Evolutionary conservation across 2,888 invertebrate genomes (phyloP).

Genomic region (Scaptodrosophila latifasciaeformis): DNA sequence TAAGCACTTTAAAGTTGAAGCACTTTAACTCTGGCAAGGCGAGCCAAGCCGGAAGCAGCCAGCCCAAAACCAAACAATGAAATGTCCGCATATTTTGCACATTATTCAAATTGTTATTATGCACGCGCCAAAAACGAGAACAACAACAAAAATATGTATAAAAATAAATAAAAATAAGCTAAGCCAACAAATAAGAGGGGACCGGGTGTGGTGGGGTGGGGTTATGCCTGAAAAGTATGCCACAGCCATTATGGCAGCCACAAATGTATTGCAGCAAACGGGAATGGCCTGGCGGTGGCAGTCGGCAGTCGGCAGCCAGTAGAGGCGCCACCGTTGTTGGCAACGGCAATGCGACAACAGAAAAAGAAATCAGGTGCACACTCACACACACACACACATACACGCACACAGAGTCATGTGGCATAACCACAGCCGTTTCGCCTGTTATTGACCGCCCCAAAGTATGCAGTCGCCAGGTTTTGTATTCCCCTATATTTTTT

Average conservation of each 20-base stretch:
- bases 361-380: slow-evolving; percentile 6
- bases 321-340: slow-evolving; percentile 8
- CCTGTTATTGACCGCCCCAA: slow-evolving; percentile 19
- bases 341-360: slow-evolving; percentile 45
- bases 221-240: slow-evolving; percentile 35
- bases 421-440: slow-evolving; percentile 12
- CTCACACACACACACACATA: neutral
- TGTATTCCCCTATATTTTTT: neutral
- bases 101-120: slow-evolving; percentile 67
- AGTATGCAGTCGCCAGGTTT: slow-evolving; percentile 25
- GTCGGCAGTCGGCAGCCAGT: slow-evolving; percentile 2
- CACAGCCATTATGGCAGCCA: slow-evolving; percentile 49
- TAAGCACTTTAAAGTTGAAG: too few species aligned
- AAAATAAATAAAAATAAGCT: too few species aligned
- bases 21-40: too few species aligned
- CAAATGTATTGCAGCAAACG: slow-evolving; percentile 54
- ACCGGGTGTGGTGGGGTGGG: neutral
- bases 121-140: slow-evolving; percentile 41
- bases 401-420: too few species aligned
- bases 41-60: too few species aligned
- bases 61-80: slow-evolving; percentile 50
- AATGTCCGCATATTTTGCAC: slow-evolving; percentile 65
- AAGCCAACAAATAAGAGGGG: neutral
- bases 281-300: too few species aligned
- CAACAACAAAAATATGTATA: too few species aligned